Percentiles rank a stretch among this genome's conserved stretches.
Conservation (phyloP, 2,888 invertebrate species). For the Ophion costatus region DNA sequence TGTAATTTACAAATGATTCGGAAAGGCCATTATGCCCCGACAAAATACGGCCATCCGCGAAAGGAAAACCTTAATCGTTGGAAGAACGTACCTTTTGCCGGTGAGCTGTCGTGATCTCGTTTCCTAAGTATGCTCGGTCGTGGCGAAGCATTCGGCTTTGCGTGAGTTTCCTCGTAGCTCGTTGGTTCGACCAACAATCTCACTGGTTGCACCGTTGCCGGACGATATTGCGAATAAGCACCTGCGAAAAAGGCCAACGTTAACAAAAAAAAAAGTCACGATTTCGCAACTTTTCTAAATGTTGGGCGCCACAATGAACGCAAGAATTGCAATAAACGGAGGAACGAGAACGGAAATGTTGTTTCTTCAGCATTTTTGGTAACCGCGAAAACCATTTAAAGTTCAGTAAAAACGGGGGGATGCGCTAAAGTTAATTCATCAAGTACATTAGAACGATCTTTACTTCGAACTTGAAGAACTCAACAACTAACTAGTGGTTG, state of each 20-base stretch:
- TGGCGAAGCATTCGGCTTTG: conserved; percentile 87
- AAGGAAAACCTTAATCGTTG: neutral
- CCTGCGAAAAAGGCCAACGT: conserved; percentile 65
- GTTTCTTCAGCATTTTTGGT: no score
- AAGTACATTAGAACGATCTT: no score
- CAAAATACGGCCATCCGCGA: no score
- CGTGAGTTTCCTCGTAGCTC: conserved; percentile 79
- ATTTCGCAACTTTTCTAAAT: neutral
- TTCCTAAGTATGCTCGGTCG: conserved; percentile 94
- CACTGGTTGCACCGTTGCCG: conserved; percentile 79
- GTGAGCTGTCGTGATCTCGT: conserved; percentile 89
- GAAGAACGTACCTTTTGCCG: conserved; percentile 77
- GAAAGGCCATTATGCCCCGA: no score
- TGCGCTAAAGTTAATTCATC: no score
- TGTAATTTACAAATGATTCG: no score
- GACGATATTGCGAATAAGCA: conserved; percentile 80
- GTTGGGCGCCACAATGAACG: neutral
- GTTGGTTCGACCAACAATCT: conserved; percentile 80
- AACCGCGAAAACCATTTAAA: no score
- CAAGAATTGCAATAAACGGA: no score
- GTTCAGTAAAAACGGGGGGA: no score
- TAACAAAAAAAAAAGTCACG: conserved; percentile 24
- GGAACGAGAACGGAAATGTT: no score
- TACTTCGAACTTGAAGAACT: no score
- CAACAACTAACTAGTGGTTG: no score